Base-by-base conservation (phyloP, 2,888 invertebrate genomes). In the Diplazon laetatorius region DNA sequence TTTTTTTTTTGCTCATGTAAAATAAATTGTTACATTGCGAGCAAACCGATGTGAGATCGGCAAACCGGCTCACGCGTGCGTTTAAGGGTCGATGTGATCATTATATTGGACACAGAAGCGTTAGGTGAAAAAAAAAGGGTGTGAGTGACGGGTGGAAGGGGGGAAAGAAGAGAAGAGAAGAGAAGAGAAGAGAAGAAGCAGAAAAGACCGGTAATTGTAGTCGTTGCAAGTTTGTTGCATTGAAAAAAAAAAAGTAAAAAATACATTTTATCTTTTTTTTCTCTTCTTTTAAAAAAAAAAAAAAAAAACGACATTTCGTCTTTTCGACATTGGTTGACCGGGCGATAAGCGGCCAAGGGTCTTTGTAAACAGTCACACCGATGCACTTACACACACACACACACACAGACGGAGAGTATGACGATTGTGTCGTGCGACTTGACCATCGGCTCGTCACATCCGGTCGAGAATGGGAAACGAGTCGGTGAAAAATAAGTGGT, bases 391-490 rank as follows among this genome's bases (percentile, higher is more conserved):
- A n/a, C n/a, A n/a, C n/a, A n/a, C n/a, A n/a, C n/a, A n/a, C n/a
- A n/a, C n/a, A n/a, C n/a, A 65, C 48, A 16, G 6, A 68, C 66
- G 30, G 25, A 42, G 18, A 18, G 30, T 30, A 6, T 6, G 30
- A 18, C n/a, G 42, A 25, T 44, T 65, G 42, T 69, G 42, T 69
- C 68, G 76, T 80, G 80, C 74, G 72, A 77, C 69, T 80, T 74
- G 80, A 80, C 80, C 80, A 80, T 71, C 80, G 80, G 74, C 62
- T 76, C 77, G 77, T 80, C 63, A 80, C 80, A 80, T 80, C 80
- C 77, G 77, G 80, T 52, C 75, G 50, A 14, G 25, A 42, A 55
- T 60, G 44, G 60, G 62, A 69, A 65, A 20, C 25, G 65, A 60
- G 70, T 57, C 30, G 42, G 55, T 14, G 25, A n/a, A n/a, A 25